Conservation (phyloP, 1,140 invertebrate species). For the Drosophila baimaii region DNA sequence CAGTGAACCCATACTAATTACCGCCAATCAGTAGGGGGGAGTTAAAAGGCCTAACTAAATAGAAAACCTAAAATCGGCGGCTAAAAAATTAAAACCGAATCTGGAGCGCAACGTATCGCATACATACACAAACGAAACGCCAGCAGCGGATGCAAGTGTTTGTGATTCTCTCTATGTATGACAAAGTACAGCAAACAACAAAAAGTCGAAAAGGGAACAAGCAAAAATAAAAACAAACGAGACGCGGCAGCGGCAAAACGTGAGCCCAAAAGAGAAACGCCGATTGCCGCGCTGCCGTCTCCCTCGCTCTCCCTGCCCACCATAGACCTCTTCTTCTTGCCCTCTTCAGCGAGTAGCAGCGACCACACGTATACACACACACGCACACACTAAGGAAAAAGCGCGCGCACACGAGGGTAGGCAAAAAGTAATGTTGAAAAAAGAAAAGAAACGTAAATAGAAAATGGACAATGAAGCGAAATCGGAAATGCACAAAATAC, state of each 20-base stretch:
- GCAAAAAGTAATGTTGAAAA: constrained; percentile 42
- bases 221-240: constrained; percentile 82
- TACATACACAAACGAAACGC: constrained; percentile 16
- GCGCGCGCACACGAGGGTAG: constrained; percentile 78
- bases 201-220: constrained; percentile 78
- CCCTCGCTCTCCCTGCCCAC: constrained; percentile 3
- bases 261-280: constrained; percentile 56
- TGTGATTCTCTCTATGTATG: constrained; percentile 43
- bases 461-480: constrained; percentile 45
- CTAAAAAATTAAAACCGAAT: constrained; percentile 39
- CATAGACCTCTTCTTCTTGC: constrained; percentile 17
- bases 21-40: background rate
- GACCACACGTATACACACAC: constrained; percentile 51
- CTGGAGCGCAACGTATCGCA: constrained; percentile 52
- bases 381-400: constrained; percentile 52
- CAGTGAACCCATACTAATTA: background rate
- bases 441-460: constrained; percentile 58
- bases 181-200: constrained; percentile 82
- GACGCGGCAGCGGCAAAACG: constrained; percentile 72
- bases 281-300: constrained; percentile 36
- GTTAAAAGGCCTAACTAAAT: constrained; percentile 3
- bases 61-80: constrained; percentile 8
- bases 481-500: constrained; percentile 39
- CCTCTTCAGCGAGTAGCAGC: constrained; percentile 50
- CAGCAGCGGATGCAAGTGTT: constrained; percentile 37